Base-by-base conservation (phyloP, 1,140 invertebrate genomes). In the Pararge aegeria region DNA sequence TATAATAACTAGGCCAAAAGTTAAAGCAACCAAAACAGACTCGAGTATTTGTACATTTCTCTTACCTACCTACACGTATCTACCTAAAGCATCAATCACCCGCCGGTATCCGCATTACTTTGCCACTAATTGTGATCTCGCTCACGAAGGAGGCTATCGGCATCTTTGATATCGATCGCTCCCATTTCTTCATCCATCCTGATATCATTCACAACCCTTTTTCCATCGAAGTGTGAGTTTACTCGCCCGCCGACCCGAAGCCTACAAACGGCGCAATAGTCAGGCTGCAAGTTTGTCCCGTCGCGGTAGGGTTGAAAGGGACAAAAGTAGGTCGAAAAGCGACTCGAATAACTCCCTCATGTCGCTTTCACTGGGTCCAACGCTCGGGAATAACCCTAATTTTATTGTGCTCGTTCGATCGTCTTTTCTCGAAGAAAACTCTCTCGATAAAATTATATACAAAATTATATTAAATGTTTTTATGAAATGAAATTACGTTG, bases 351-450 rank as follows among this genome's bases (percentile, higher is more conserved):
- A 64, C 72, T 70, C 70, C 65, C 67, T 62, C 54, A 56, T 72
- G 77, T 73, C 67, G 77, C 81, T 80, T 82, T 82, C 77, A 80
- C 68, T 81, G 68, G 67, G 73, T 64, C 76, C 64, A 64, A 20
- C 67, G 75, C 66, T 76, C 62, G 77, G 73, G 78, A 84, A 80
- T 76, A 80, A 81, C 71, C 74, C 82, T 83, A 85, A 86, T 86
- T 86, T 85, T 83, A 83, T 88, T 85, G 53, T 55, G 51, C 50
- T 56, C 51, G 62, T 77, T 75, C 68, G 70, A 76, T 75, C 66
- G 66, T 68, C 73, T 74, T 66, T 64, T 64, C 21, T 16, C 13
- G 18, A 49, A 49, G 55, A 57, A 71, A 69, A 65, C 37, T 72
- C 64, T 59, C 64, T 34, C 64, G 55, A 61, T 68, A 61, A 64